phyloP scores from a whole-genome alignment of 2,888 invertebrate species.

The Lacanobia wlatinum region DNA sequence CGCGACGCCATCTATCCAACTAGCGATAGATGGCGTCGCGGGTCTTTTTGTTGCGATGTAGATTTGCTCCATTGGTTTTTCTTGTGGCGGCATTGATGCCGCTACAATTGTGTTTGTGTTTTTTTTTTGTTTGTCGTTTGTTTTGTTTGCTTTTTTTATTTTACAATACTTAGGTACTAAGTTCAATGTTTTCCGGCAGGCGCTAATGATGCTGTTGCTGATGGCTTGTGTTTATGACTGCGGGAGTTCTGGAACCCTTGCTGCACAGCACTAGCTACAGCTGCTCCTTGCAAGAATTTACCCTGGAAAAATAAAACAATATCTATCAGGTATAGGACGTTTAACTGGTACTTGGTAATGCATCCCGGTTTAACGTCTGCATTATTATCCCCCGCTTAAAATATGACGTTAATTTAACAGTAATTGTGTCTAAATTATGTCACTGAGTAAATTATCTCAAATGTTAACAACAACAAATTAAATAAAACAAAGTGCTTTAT shows the following conservation, averaged over 20 bases:
- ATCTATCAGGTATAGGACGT: not conserved
- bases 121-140: no score
- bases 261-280: conserved; percentile 71
- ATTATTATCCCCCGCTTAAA: not conserved
- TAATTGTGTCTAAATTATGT: no score
- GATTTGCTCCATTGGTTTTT: no score
- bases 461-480: not conserved
- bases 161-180: not conserved
- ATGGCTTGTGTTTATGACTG: conserved; percentile 63
- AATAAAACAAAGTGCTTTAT: not conserved
- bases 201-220: conserved; percentile 18
- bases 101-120: no score
- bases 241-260: conserved; percentile 70
- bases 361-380: not conserved
- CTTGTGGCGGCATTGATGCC: no score
- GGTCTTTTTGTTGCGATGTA: no score
- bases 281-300: conserved; percentile 74
- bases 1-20: no score
- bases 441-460: not conserved
- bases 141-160: no score
- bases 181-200: conserved; percentile 45
- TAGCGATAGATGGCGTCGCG: no score
- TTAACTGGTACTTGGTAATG: not conserved
- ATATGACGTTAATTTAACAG: no score
- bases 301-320: conserved; percentile 64